phyloP scores from a whole-genome alignment of 23 tunicate species.

The Halocynthia aurantium region DNA sequence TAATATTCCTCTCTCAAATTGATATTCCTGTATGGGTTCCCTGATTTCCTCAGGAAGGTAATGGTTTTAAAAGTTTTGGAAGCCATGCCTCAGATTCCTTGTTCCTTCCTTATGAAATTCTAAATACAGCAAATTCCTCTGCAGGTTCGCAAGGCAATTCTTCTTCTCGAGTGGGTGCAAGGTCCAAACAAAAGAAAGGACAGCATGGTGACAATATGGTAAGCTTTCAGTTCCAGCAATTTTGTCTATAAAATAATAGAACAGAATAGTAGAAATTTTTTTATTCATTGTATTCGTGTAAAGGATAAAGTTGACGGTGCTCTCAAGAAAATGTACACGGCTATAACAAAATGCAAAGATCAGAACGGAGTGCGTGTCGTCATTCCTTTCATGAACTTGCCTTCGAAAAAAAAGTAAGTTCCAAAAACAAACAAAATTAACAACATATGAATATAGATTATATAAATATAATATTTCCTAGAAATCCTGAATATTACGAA shows the following conservation, averaged over 20 bases:
- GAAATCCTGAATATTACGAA: conserved; percentile 51
- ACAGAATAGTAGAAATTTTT: too few relatives aligned
- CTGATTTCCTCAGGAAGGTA: too few relatives aligned
- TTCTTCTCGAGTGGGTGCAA: neutral
- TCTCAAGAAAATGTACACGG: conserved; percentile 50
- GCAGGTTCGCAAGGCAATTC: neutral
- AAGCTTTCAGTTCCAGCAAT: too few relatives aligned
- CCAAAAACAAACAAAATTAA: neutral
- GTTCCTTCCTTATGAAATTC: too few relatives aligned
- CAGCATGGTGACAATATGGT: too few relatives aligned
- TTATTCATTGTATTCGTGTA: neutral
- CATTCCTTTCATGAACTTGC: conserved; percentile 78
- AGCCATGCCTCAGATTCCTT: too few relatives aligned
- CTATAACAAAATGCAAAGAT: conserved; percentile 75
- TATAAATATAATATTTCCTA: neutral
- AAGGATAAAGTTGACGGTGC: conserved; percentile 26
- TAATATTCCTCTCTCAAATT: too few relatives aligned
- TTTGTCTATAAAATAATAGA: too few relatives aligned
- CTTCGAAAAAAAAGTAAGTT: conserved; percentile 55
- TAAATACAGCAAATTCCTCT: too few relatives aligned
- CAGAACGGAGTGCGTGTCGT: conserved; percentile 79
- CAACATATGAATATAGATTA: neutral
- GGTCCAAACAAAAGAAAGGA: too few relatives aligned
- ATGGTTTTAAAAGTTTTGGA: too few relatives aligned
- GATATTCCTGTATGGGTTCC: too few relatives aligned